These are phyloP conservation scores for Rhagophthalmus giganteus DNA, from an alignment of 2,888 invertebrate species.

Conservation along the genomic window DNA sequence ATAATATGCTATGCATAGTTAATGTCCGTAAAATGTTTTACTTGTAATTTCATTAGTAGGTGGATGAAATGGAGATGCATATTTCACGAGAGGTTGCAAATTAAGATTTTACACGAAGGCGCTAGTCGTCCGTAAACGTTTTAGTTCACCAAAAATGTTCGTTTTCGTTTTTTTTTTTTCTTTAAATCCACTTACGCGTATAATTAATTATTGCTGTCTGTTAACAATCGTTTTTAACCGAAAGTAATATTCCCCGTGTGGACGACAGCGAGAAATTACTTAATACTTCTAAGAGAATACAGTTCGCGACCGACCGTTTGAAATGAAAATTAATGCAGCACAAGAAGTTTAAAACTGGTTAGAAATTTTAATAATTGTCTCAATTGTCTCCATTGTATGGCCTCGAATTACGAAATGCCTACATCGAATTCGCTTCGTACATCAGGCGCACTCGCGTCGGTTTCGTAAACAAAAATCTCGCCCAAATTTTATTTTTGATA, in stretches of 20 bases:
- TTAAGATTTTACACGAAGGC: constrained; percentile 10
- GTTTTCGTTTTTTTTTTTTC: too few relatives aligned
- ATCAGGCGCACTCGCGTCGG: too few relatives aligned
- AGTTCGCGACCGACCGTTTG: background rate
- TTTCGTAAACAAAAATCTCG: background rate
- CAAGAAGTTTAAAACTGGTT: background rate
- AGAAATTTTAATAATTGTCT: background rate
- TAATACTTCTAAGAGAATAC: background rate
- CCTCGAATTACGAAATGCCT: background rate
- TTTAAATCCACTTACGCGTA: background rate
- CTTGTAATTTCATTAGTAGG: constrained; percentile 47
- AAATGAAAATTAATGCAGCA: background rate
- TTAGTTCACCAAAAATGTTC: too few relatives aligned
- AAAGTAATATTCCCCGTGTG: background rate
- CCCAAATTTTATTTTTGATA: background rate
- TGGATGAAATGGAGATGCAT: constrained; percentile 23
- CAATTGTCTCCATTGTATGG: background rate
- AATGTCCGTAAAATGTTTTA: constrained; percentile 50
- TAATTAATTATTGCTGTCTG: background rate
- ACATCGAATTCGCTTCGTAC: background rate
- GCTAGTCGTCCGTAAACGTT: background rate
- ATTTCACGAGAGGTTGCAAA: constrained; percentile 20
- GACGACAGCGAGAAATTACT: background rate
- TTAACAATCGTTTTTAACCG: background rate
- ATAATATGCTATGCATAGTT: constrained; percentile 50